Evolutionary conservation across 1,140 invertebrate genomes (phyloP).

Genomic region (Danaus plexippus): DNA sequence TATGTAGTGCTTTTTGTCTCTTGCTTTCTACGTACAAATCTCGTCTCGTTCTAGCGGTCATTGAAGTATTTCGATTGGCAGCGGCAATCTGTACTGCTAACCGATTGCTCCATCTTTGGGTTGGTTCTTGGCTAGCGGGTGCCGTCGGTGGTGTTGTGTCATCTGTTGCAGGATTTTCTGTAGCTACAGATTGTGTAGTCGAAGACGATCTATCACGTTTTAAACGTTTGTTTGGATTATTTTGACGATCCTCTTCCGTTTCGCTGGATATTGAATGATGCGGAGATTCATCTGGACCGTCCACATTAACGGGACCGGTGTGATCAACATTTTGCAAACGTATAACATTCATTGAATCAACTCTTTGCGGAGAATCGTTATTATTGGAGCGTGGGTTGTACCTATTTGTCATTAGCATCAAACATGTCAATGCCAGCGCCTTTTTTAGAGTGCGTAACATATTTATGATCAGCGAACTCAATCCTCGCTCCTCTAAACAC

Average conservation of each 20-base stretch:
- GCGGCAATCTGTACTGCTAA: constrained; percentile 64
- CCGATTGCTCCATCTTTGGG: constrained; percentile 53
- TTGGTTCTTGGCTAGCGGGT: constrained; percentile 8
- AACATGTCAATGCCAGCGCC: constrained; percentile 61
- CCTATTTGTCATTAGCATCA: constrained; percentile 62
- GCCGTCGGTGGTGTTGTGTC: constrained; percentile 10
- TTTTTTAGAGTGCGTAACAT: constrained; percentile 65
- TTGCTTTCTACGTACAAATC: constrained; percentile 57
- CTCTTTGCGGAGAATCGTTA: constrained; percentile 30
- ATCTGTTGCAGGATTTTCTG: constrained; percentile 9
- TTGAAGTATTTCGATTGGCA: constrained; percentile 59
- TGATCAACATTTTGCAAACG: constrained; percentile 54
- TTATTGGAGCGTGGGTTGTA: constrained; percentile 30
- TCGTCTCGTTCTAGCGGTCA: constrained; percentile 53
- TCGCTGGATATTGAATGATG: constrained; percentile 23
- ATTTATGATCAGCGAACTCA: constrained; percentile 62
- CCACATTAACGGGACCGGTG: constrained; percentile 49
- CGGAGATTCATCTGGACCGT: constrained; percentile 42
- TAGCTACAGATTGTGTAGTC: constrained; percentile 11
- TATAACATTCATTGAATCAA: constrained; percentile 45
- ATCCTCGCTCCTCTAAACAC: constrained; percentile 59
- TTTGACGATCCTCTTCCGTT: constrained; percentile 26
- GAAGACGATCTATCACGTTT: constrained; percentile 15
- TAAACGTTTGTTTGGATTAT: constrained; percentile 16
- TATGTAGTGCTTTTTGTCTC: constrained; percentile 54